Percentiles rank a stretch among this genome's conserved stretches.
Evolutionary conservation across 2,888 invertebrate species (phyloP).

Genomic region (Rotaria magnacalcarata): DNA sequence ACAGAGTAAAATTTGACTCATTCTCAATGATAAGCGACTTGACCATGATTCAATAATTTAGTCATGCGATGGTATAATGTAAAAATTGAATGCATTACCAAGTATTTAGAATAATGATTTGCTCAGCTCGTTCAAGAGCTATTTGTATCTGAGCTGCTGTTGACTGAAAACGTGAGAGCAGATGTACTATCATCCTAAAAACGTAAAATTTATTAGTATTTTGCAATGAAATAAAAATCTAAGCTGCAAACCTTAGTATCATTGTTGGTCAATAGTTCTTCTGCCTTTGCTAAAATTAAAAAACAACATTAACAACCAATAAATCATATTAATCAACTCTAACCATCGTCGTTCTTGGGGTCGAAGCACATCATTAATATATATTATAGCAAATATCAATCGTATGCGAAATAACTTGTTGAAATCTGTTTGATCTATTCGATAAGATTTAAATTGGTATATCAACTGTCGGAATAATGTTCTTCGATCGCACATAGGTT

Average conservation of each 20-base stretch:
- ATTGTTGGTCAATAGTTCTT: neutral
- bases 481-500: no score
- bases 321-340: neutral
- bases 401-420: neutral
- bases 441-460: no score
- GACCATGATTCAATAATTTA: no score
- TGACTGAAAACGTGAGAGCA: neutral
- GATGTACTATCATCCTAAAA: neutral
- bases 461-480: no score
- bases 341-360: neutral
- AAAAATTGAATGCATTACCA: neutral
- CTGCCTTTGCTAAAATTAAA: neutral
- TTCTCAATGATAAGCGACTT: no score
- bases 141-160: no score
- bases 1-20: no score
- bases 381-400: no score
- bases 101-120: rapidly evolving
- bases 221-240: no score
- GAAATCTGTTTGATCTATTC: neutral
- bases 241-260: neutral
- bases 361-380: neutral
- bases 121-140: no score
- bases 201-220: no score
- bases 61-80: neutral
- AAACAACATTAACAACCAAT: neutral